These are phyloP conservation scores for Macheiramphus alcinus DNA, from an alignment of 2,113 vertebrate species.

Conservation along the genomic window DNA sequence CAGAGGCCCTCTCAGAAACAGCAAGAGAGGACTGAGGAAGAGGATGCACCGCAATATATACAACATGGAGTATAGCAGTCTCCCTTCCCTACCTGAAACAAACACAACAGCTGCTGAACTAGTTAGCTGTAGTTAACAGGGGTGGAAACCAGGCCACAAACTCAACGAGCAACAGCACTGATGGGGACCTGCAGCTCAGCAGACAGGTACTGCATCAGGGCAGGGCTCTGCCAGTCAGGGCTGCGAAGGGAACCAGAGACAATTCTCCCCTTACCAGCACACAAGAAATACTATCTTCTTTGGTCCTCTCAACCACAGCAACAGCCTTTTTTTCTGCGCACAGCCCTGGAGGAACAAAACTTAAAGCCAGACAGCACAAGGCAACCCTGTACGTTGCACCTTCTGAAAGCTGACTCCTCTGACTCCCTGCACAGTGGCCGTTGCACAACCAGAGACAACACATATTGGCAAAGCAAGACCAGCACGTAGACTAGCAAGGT, in stretches of 20 bases:
- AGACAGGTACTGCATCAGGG: neutral
- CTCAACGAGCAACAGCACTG: neutral
- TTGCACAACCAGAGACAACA: neutral
- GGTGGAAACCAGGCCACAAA: neutral
- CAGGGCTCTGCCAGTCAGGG: neutral
- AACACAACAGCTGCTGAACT: neutral
- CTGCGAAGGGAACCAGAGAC: neutral
- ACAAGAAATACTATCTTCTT: neutral
- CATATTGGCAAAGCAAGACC: neutral
- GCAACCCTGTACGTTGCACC: neutral
- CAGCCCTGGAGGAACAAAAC: neutral
- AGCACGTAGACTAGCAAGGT: neutral
- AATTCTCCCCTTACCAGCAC: neutral
- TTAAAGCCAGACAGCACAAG: neutral
- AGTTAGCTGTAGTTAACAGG: neutral
- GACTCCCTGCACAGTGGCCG: accelerated
- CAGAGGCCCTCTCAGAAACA: neutral
- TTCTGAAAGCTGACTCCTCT: neutral
- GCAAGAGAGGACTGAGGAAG: neutral
- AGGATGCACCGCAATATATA: accelerated
- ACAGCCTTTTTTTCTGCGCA: neutral
- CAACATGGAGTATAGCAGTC: neutral
- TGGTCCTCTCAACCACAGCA: neutral
- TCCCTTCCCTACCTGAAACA: neutral
- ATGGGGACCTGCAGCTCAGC: neutral